phyloP scores from a whole-genome alignment of 2,113 vertebrate species.

The Lepidothrix coronata region DNA sequence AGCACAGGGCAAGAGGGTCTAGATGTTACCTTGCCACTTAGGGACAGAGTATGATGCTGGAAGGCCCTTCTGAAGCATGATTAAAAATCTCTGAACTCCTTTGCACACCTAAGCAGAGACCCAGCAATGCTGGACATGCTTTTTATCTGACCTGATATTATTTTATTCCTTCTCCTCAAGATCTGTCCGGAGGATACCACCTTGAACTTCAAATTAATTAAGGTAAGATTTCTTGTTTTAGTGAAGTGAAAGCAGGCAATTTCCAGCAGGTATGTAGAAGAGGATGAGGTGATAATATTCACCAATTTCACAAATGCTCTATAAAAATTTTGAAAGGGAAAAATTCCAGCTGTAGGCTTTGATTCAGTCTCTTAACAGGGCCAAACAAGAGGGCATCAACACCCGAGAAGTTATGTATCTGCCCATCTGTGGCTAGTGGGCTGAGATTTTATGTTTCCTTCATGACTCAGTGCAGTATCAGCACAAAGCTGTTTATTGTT shows the following conservation, averaged over 20 bases:
- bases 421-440: background rate
- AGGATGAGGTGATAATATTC: background rate
- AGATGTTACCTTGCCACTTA: background rate
- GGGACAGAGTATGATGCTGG: background rate
- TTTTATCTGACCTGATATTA: background rate
- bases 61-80: background rate
- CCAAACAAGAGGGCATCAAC: background rate
- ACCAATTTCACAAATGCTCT: background rate
- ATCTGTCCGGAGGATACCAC: slow-evolving; percentile 74
- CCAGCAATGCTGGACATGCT: background rate
- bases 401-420: background rate
- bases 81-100: background rate
- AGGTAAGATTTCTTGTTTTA: slow-evolving; percentile 75
- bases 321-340: background rate
- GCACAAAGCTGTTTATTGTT: background rate
- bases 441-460: background rate
- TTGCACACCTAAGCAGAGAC: background rate
- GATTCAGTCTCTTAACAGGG: background rate
- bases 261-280: background rate
- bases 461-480: background rate
- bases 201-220: slow-evolving; percentile 79
- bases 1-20: background rate
- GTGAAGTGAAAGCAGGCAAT: background rate
- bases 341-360: background rate
- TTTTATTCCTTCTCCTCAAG: slow-evolving; percentile 67